phyloP scores from a whole-genome alignment of 1,140 invertebrate genomes.

The Pseudomyrmex gracilis region DNA sequence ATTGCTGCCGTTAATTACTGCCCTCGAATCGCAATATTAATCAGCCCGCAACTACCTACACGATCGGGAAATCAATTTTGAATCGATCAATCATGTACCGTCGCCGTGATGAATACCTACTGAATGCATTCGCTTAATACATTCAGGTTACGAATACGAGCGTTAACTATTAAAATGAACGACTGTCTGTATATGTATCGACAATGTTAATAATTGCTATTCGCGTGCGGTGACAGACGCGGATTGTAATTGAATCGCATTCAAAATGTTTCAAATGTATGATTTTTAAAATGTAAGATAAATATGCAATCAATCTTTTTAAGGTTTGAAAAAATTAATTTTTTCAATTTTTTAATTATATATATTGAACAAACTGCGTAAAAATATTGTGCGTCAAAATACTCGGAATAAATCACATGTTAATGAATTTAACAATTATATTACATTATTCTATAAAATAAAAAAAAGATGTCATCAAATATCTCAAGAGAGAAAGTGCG shows the following conservation, averaged over 20 bases:
- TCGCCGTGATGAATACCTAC: slow-evolving; percentile 48
- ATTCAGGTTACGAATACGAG: not conserved
- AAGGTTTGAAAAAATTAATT: too few species aligned
- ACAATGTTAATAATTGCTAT: slow-evolving; percentile 31
- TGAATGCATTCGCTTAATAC: slow-evolving; percentile 23
- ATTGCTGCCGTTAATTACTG: slow-evolving; percentile 62
- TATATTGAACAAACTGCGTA: too few species aligned
- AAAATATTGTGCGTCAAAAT: not conserved
- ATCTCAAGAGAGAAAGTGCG: slow-evolving; percentile 2
- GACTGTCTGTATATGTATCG: slow-evolving; percentile 17
- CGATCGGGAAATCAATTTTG: slow-evolving; percentile 53
- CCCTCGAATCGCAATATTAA: slow-evolving; percentile 61
- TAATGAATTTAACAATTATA: not conserved
- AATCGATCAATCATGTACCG: slow-evolving; percentile 66
- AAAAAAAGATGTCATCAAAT: not conserved
- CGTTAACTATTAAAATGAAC: slow-evolving; percentile 42
- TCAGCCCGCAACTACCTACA: slow-evolving; percentile 44
- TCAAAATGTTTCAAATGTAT: not conserved
- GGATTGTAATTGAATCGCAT: not conserved
- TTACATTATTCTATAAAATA: slow-evolving; percentile 2
- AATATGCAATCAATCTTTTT: not conserved
- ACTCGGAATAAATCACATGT: not conserved
- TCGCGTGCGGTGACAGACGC: not conserved
- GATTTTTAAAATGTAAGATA: not conserved
- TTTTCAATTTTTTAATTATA: too few species aligned